Evolutionary conservation across 2,888 invertebrate genomes (phyloP), one percentile per base, ranked within the genome.

Genomic region (Diadegma fenestrale): DNA sequence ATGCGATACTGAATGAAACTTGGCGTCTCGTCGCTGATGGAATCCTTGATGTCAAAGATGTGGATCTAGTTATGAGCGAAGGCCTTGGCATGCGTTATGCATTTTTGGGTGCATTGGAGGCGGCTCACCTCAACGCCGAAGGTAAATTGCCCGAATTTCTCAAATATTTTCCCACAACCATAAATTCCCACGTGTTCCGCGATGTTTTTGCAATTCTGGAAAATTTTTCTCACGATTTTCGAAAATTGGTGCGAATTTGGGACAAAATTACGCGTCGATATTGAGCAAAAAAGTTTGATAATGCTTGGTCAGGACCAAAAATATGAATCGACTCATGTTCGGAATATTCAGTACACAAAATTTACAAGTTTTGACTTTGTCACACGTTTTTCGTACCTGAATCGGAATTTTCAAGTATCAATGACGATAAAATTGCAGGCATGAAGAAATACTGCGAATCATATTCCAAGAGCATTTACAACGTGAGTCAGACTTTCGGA

Each of bases 51-150:
- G 98, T 97, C 0, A 96, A 97, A 89, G 99, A 99, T 92, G 95
- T 99, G 4, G 99, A 99, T 92, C 97, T 97, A 90, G 98, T 99
- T 0, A 99, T 99, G 96, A 97, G 97, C 0, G 97, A 98, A 92
- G 99, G 99, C 12, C 95, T 99, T 54, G 99, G 99, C 14, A 97
- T 98, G 96, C 96, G 99, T 71, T 99, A 99, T 92, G 99, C 99
- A 8, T 99, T 99, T 94, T 95, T 99, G 84, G 99, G 99, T 3
- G 97, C 98, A 0, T 94, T 99, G 87, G 99, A 99, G 95, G 98
- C 98, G 0, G 97, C 98, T 0, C 99, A 99, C 94, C 95, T 99
- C 84, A 99, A 99, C 93, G 99, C 99, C 14, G 97, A 98, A 94
- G 98, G 98, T 94, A 95, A 41, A 17, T 43, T 10, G n/a, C n/a